phyloP scores from a whole-genome alignment of 2,113 vertebrate genomes.

The Sterna hirundo region DNA sequence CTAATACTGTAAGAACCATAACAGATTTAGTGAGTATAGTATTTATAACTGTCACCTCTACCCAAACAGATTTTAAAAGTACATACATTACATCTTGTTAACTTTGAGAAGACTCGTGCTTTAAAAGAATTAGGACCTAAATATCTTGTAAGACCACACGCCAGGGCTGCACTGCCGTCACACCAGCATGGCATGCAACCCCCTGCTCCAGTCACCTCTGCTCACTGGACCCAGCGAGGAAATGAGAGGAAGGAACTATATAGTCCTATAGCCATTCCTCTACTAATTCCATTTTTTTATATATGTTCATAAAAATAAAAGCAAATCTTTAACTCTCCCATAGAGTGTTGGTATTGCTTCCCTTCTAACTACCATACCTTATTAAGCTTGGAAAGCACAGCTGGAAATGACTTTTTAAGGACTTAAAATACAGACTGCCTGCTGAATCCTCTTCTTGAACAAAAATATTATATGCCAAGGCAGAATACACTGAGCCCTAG shows the following conservation, averaged over 20 bases:
- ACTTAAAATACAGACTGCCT: slow-evolving; percentile 19
- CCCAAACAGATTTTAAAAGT: background rate
- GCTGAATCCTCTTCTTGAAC: background rate
- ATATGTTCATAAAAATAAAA: background rate
- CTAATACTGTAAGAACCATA: background rate
- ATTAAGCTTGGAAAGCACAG: background rate
- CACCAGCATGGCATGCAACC: background rate
- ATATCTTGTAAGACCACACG: background rate
- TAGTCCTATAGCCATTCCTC: background rate
- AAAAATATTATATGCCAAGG: background rate
- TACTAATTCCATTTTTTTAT: background rate
- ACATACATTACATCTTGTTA: background rate
- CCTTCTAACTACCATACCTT: background rate
- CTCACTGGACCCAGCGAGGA: background rate
- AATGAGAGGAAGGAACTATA: background rate
- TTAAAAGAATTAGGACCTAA: background rate
- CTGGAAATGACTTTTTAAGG: slow-evolving; percentile 12
- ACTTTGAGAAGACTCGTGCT: background rate
- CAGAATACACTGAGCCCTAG: background rate
- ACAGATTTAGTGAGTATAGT: background rate
- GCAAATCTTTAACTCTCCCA: background rate
- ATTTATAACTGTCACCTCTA: background rate
- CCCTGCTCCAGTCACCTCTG: background rate
- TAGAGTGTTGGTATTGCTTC: background rate
- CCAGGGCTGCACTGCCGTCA: background rate